phyloP scores from a whole-genome alignment of 2,888 invertebrate genomes.

The Luffia ferchaultella region DNA sequence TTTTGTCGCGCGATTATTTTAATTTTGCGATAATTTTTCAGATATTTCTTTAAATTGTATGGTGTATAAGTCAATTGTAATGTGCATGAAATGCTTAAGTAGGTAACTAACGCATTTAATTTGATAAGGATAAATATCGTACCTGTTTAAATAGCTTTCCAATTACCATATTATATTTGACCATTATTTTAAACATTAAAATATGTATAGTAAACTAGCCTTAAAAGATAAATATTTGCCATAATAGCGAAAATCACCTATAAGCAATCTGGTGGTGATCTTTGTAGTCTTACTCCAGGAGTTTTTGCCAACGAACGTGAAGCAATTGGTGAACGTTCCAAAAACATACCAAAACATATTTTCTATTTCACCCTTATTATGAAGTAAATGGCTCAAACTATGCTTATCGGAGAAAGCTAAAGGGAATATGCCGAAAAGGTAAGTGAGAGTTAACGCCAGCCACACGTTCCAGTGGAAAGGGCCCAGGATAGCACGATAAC shows the following conservation, averaged over 20 bases:
- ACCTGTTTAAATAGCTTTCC: too few species aligned
- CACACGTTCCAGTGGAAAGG: constrained; percentile 86
- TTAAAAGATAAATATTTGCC: too few species aligned
- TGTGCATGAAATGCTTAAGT: too few species aligned
- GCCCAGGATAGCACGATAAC: constrained; percentile 84
- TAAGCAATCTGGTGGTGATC: constrained; percentile 73
- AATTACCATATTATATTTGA: too few species aligned
- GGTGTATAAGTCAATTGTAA: too few species aligned
- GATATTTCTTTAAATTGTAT: too few species aligned
- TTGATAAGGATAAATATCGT: too few species aligned
- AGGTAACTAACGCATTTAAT: too few species aligned
- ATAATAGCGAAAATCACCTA: constrained; percentile 64
- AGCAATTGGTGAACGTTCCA: constrained; percentile 84
- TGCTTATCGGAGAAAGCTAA: constrained; percentile 77
- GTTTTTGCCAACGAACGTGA: constrained; percentile 73
- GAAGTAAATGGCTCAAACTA: constrained; percentile 69
- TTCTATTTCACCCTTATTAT: constrained; percentile 76
- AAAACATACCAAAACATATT: constrained; percentile 91
- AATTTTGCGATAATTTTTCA: too few species aligned
- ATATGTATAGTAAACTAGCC: too few species aligned
- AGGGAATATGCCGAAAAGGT: constrained; percentile 78
- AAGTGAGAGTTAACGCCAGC: constrained; percentile 75
- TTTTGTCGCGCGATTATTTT: too few species aligned
- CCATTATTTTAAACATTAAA: too few species aligned
- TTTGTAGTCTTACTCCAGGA: constrained; percentile 77